Evolutionary conservation across 2,888 invertebrate genomes (phyloP), one percentile per base, ranked within the genome.

Genomic region (Scaptomyza cyrtandrae): DNA sequence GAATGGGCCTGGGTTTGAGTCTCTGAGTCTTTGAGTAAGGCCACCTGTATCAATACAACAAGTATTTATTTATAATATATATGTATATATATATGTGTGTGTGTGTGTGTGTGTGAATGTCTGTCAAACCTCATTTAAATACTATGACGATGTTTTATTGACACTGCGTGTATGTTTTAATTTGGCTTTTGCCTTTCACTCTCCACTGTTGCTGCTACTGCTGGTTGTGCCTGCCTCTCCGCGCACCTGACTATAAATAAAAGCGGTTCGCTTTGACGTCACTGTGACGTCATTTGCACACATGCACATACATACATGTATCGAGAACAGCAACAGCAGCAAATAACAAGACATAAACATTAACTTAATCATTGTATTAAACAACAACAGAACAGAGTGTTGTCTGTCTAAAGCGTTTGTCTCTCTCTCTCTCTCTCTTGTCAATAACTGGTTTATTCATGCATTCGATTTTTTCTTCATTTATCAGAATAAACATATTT

Each of bases 101-200:
- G 29, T 44, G 13, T 31, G 39, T 41, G n/a, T 63, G 37, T 53
- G 37, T 39, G 35, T 54, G 59, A 56, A 39, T 66, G 80, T 54
- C 87, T 88, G 88, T 89, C 88, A 87, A 87, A 89, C 80, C 83
- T 85, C 86, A 89, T 85, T 89, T 85, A 80, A 85, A 85, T 89
- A 89, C 83, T 89, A 80, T 88, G 85, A 85, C 89, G 88, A 82
- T 87, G 86, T 88, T 79, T 87, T 89, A 82, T 88, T 87, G 88
- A 83, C 88, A 86, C 66, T 80, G 78, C 74, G 63, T 88, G 68
- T 88, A 84, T 86, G 85, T 88, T 86, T 83, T 86, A 86, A 88
- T 84, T 84, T 83, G 85, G 88, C 85, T 86, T 86, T 86, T 88
- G 88, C 88, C 80, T 77, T 66, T 76, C 83, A 61, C 76, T 66